A percentile compares a stretch with the other conserved stretches of the same genome.
phyloP scores from a whole-genome alignment of 2,113 vertebrate species.

The Hippotragus niger region DNA sequence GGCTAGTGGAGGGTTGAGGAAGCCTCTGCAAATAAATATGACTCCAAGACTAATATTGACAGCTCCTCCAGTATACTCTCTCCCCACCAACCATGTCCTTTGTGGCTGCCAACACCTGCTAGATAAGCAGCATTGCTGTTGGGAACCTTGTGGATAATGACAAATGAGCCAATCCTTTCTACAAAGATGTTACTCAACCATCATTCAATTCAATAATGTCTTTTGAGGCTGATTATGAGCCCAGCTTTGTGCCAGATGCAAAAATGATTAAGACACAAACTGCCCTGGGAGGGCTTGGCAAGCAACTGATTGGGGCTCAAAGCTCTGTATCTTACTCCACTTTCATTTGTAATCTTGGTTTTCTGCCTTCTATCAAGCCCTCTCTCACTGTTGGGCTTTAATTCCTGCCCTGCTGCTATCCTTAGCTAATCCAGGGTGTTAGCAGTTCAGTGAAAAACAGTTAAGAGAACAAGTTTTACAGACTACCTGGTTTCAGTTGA shows the following conservation, averaged over 20 bases:
- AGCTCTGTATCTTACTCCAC: not conserved
- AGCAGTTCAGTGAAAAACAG: not conserved
- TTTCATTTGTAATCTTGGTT: conserved; percentile 31
- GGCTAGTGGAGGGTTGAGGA: not conserved
- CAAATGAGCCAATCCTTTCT: conserved; percentile 30
- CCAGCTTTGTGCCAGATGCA: conserved; percentile 44
- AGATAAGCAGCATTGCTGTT: not conserved
- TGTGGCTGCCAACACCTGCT: conserved; percentile 33
- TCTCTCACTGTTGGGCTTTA: conserved; percentile 13
- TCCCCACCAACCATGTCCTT: not conserved
- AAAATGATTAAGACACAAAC: conserved; percentile 33
- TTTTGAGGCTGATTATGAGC: not conserved
- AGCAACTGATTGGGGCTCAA: not conserved
- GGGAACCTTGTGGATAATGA: conserved; percentile 31
- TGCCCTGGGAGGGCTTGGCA: not conserved
- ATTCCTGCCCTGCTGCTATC: not conserved
- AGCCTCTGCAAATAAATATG: conserved; percentile 57
- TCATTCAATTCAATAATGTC: conserved; percentile 31
- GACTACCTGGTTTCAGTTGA: not conserved
- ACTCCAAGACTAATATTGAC: conserved; percentile 48
- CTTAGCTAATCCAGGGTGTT: not conserved
- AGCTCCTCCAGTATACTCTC: not conserved
- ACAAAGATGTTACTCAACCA: conserved; percentile 15
- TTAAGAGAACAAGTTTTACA: not conserved
- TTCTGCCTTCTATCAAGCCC: not conserved